A percentile compares a stretch with the other conserved stretches of the same genome.
Conservation (phyloP, 2,113 vertebrate genomes). For the Stegostoma tigrinum region DNA sequence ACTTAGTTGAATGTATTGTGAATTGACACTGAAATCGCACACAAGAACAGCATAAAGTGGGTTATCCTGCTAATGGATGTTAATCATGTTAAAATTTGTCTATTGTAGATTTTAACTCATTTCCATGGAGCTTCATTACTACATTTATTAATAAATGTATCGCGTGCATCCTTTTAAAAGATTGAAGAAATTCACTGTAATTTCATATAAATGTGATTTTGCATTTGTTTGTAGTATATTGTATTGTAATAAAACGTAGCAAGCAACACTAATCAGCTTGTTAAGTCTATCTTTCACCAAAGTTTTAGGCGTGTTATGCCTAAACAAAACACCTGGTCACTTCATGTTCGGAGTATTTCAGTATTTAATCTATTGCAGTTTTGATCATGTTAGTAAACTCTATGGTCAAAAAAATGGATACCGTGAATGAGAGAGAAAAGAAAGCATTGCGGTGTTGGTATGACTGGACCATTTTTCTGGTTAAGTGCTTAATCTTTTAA, state of each 20-base stretch:
- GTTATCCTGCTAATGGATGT: conserved; percentile 23
- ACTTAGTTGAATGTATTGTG: conserved; percentile 18
- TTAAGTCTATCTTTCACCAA: background rate
- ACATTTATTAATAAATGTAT: conserved; percentile 14
- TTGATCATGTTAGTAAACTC: background rate
- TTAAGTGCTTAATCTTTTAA: background rate
- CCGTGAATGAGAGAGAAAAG: background rate
- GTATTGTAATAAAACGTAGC: conserved; percentile 33
- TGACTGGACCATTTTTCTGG: background rate
- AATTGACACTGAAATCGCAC: background rate
- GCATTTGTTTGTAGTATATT: conserved; percentile 35
- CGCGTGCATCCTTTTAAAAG: conserved; percentile 17
- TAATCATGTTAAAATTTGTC: background rate
- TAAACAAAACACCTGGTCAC: background rate
- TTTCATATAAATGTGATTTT: conserved; percentile 32
- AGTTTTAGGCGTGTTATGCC: background rate
- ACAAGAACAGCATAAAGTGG: background rate
- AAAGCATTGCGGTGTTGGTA: background rate
- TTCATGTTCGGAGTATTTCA: background rate
- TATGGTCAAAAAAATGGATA: background rate
- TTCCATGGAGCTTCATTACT: conserved; percentile 15
- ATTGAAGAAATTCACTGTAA: background rate
- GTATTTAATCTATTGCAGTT: too few relatives aligned
- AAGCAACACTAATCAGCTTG: background rate
- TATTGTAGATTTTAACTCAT: conserved; percentile 8